Evolutionary conservation across 2,888 invertebrate species (phyloP), one percentile per base, ranked within the genome.

Genomic region (Parapristionchus giblindavisi): DNA sequence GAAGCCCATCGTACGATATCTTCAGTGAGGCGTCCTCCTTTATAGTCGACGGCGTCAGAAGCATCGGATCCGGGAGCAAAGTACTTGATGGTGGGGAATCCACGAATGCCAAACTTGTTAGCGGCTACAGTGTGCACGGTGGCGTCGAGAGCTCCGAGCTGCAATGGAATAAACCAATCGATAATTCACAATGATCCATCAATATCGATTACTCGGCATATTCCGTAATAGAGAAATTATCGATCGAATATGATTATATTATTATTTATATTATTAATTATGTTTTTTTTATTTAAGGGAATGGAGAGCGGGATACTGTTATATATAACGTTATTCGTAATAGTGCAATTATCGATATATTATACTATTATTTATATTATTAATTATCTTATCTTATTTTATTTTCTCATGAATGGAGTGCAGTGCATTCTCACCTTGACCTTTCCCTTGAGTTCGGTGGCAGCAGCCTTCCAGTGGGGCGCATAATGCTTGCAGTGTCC

Each of bases 401-500:
- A n/a, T n/a, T n/a, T n/a, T n/a, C n/a, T n/a, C n/a, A n/a, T n/a
- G n/a, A n/a, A 21, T 58, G 4, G 21, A 72, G n/a, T n/a, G n/a
- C n/a, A n/a, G 11, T 27, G 21, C 1, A 1, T 40, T 24, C 68
- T 68, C 34, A 81, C 81, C 90, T 97, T 98, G 52, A 91, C 89
- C 91, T 97, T 97, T 85, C 97, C 98, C 90, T 95, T 96, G 29
- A 99, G 92, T 88, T 96, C 93, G 4, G 92, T 91, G 27, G 99
- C 98, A 1, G 99, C 99, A 87, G 93, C 92, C 17, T 93, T 94
- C 97, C 97, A 99, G 81, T 96, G 94, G 0, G 98, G 98, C 74
- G 93, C 97, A 73, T 99, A 91, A 88, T 93, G 95, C 90, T 98
- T 97, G 90, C 96, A 96, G 89, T 96, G 96, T 5, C 96, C 95